Conservation (phyloP, 2,888 invertebrate species). For the Deroplatys truncata region DNA sequence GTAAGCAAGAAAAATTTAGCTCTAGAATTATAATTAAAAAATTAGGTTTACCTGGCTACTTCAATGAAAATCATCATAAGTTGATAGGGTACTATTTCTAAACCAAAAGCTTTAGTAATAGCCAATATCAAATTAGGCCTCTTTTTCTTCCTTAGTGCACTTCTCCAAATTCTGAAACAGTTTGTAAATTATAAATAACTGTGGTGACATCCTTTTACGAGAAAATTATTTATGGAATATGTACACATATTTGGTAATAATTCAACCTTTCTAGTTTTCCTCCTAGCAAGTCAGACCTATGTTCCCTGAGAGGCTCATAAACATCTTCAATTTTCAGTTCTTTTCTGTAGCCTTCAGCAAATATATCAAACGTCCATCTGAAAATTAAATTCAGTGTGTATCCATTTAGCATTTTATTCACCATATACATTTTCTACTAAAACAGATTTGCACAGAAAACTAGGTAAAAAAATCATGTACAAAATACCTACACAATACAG, state of each 20-base stretch:
- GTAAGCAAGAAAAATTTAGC: too few species aligned
- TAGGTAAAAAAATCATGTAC: too few species aligned
- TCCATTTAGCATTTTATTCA: too few species aligned
- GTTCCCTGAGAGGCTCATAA: conserved; percentile 33
- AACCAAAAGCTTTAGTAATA: neutral
- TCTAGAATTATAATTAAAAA: too few species aligned
- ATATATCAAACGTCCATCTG: conserved; percentile 37
- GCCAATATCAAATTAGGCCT: neutral
- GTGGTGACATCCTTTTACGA: neutral
- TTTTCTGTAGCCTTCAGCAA: conserved; percentile 35
- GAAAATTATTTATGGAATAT: neutral
- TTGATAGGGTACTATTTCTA: neutral
- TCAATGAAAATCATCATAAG: neutral
- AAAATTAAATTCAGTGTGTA: neutral
- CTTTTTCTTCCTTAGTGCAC: neutral
- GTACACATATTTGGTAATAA: neutral
- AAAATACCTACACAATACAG: too few species aligned
- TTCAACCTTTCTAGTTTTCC: conserved; percentile 35
- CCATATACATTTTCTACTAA: too few species aligned
- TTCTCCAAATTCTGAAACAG: neutral
- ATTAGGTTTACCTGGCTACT: neutral
- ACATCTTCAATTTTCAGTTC: conserved; percentile 36
- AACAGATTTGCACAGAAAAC: too few species aligned
- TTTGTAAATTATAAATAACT: neutral
- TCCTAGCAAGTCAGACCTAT: conserved; percentile 35